Evolutionary conservation across 2,888 invertebrate genomes (phyloP), one percentile per base, ranked within the genome.

Genomic region (Blera fallax): DNA sequence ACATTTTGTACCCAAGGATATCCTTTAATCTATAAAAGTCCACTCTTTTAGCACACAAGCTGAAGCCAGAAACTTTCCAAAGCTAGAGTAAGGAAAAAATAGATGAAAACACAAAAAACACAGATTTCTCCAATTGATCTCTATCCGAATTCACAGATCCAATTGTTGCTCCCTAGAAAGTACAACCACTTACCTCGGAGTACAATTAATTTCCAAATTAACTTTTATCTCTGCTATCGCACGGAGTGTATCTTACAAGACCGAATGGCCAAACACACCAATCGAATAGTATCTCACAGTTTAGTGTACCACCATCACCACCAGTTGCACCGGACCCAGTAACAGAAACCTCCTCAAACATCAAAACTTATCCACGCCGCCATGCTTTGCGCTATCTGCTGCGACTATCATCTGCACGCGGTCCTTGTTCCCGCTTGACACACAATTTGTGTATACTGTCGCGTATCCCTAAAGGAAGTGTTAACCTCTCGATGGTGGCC

Each of bases 181-280:
- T 62, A 73, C 24, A 48, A 67, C 58, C 67, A 65, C 73, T 64
- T 56, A 77, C 60, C 67, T 11, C 11, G 3, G 27, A 79, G 40
- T 80, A 74, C 74, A 79, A 84, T 84, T 84, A 84, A 84, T 84
- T 84, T 80, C 69, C 79, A 84, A 84, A 84, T 85, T 85, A 85
- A 81, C 81, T 77, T 81, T 85, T 81, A 85, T 85, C 85, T 81
- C 34, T 32, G 32, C 81, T 81, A 85, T 85, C 85, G 81, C 76
- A 72, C 60, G 80, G 54, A 81, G 72, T n/a, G n/a, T 80, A 80
- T 85, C 85, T 67, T 27, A 85, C 80, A 81, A 81, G 76, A 65
- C 67, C 58, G n/a, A 82, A 84, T 79, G 58, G 79, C 69, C 74
- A 79, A 58, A 76, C 58, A 58, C 54, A 56, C 81, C 69, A 72